Evolutionary conservation across 1,140 invertebrate species (phyloP), one percentile per base, ranked within the genome.

Genomic region (Megalonaias nervosa): DNA sequence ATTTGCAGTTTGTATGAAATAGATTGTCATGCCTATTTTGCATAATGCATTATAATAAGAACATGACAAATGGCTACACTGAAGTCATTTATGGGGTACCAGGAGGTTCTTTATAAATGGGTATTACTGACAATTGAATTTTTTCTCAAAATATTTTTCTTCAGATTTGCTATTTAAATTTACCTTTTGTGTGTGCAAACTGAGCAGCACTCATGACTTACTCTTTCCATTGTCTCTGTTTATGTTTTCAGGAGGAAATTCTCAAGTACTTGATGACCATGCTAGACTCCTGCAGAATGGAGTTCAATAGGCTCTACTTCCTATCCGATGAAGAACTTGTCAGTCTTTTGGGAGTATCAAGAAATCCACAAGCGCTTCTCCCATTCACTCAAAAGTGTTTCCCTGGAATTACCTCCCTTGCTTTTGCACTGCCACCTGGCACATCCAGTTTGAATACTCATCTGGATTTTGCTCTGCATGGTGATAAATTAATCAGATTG

Each of bases 301-400:
- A 86, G 74, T 91, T 91, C 74, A 87, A 87, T 2, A 81, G 90
- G 16, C 85, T 91, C 14, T 90, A 90, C 71, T 91, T 91, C 80
- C 83, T 91, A 65, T 89, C 88, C 60, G 82, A 89, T 74, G 77
- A 82, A 38, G 88, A 90, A 66, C 71, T 91, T 26, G 84, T 91
- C 4, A 85, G 90, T 48, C 69, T 90, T 55, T 72, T 90, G 48
- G 85, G 86, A 21, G 82, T 90, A 65, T 87, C 88, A 12, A 82
- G 89, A 48, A 89, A 90, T 76, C 89, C 89, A n/a, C 85, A 85
- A 57, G 84, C 81, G n/a, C 80, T 90, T 4, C 74, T 89, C 31
- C 87, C 87, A 38, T 86, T 81, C 79, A 89, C 86, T 6, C 80
- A 83, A 73, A 86, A 87, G 66, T 90, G 88, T 83, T 91, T 91